Evolutionary conservation across 2,888 invertebrate species (phyloP).

Genomic region (Ariolimax columbianus): DNA sequence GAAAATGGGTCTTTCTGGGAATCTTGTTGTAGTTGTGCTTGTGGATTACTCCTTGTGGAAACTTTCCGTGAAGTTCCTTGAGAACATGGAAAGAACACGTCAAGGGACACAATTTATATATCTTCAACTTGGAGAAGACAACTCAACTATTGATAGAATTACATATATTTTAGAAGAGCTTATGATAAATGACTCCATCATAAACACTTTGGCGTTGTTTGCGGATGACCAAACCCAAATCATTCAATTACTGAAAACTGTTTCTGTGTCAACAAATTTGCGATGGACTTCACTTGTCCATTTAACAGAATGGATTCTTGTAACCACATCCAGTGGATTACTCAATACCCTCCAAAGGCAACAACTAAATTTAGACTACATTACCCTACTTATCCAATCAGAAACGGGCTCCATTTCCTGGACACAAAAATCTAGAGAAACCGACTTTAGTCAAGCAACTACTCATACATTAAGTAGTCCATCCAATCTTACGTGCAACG

Average conservation of each 20-base stretch:
- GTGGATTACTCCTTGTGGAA: not conserved
- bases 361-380: not conserved
- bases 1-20: no score
- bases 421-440: not conserved
- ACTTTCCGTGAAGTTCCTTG: not conserved
- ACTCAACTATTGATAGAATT: not conserved
- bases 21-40: not conserved
- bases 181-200: not conserved
- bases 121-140: not conserved
- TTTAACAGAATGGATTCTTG: conserved; percentile 21
- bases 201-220: not conserved
- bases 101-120: conserved; percentile 14
- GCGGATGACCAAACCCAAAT: not conserved
- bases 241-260: not conserved
- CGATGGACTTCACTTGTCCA: conserved; percentile 20
- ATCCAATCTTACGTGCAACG: not conserved
- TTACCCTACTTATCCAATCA: not conserved
- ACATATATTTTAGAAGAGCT: not conserved
- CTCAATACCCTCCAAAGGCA: not conserved
- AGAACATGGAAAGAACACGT: not conserved
- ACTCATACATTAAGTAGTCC: not conserved
- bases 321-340: not conserved
- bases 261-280: not conserved
- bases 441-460: not conserved
- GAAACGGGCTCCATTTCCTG: not conserved